Percentiles rank a stretch among this genome's conserved stretches.
phyloP scores from a whole-genome alignment of 2,113 vertebrate species.

The Callipepla squamata region DNA sequence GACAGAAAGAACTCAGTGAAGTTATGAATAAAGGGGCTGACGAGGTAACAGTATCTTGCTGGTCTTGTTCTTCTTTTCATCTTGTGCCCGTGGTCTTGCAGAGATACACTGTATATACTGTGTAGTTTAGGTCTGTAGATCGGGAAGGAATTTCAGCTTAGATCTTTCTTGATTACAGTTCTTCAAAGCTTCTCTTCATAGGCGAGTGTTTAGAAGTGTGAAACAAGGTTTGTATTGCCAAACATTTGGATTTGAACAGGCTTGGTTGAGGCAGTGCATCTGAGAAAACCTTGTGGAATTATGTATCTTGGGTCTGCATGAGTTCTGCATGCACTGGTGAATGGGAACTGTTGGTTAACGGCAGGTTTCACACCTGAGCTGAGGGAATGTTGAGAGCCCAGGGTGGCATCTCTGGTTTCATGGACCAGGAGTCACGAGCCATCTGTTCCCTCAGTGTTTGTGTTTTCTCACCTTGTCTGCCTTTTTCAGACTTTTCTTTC shows the following conservation, averaged over 20 bases:
- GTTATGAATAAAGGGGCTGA: not conserved
- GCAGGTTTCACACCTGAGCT: not conserved
- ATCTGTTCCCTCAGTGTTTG: not conserved
- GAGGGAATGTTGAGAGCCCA: not conserved
- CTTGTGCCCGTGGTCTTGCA: not conserved
- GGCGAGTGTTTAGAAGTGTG: not conserved
- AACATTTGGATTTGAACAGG: not conserved
- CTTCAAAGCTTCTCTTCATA: not conserved
- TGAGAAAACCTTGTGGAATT: not conserved
- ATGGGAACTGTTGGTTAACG: not conserved
- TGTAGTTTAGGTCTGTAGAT: not conserved
- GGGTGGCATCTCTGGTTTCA: not conserved
- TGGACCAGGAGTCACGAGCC: not conserved
- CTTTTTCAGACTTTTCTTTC: not conserved
- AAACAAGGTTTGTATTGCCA: not conserved
- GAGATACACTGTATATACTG: not conserved
- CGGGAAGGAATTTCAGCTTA: not conserved
- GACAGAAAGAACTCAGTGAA: not conserved
- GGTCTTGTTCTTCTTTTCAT: not conserved
- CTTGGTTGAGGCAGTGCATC: not conserved
- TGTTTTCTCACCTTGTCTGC: not conserved
- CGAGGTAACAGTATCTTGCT: not conserved
- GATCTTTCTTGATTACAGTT: not conserved
- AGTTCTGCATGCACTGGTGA: not conserved
- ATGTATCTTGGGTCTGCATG: not conserved